Evolutionary conservation across 2,888 invertebrate species (phyloP).

Genomic region (Lycophotia porphyrea): DNA sequence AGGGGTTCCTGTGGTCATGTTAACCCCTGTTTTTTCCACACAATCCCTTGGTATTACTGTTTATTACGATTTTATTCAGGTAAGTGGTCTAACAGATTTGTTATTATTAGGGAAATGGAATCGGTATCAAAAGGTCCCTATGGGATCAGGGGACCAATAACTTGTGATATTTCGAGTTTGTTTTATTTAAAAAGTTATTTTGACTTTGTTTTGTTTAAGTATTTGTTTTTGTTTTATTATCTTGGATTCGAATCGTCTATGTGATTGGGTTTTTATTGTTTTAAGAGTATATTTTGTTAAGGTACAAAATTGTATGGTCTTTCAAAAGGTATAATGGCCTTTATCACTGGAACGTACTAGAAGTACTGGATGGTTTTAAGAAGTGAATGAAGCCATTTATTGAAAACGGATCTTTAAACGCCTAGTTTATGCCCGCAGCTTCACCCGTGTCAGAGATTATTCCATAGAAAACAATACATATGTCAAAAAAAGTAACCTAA

Average conservation of each 20-base stretch:
- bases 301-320: neutral
- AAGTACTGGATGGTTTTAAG: neutral
- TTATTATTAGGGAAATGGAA: constrained; percentile 39
- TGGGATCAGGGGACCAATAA: constrained; percentile 14
- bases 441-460: neutral
- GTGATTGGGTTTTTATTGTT: constrained; percentile 8
- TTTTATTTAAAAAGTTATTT: constrained; percentile 27
- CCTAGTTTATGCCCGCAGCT: neutral
- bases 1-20: constrained; percentile 11
- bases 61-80: constrained; percentile 61
- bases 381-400: neutral
- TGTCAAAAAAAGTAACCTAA: neutral
- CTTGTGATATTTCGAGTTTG: constrained; percentile 19
- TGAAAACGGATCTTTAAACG: neutral
- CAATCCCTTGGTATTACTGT: constrained; percentile 35
- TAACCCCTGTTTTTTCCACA: constrained; percentile 28
- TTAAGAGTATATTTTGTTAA: neutral
- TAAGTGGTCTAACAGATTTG: constrained; percentile 50
- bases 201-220: constrained; percentile 6
- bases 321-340: neutral
- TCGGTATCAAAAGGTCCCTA: constrained; percentile 25
- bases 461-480: neutral
- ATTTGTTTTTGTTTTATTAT: constrained; percentile 15
- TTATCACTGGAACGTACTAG: neutral
- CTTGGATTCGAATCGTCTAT: constrained; percentile 11